phyloP scores from a whole-genome alignment of 2,888 invertebrate genomes.

The Cecidostiba fungosa region DNA sequence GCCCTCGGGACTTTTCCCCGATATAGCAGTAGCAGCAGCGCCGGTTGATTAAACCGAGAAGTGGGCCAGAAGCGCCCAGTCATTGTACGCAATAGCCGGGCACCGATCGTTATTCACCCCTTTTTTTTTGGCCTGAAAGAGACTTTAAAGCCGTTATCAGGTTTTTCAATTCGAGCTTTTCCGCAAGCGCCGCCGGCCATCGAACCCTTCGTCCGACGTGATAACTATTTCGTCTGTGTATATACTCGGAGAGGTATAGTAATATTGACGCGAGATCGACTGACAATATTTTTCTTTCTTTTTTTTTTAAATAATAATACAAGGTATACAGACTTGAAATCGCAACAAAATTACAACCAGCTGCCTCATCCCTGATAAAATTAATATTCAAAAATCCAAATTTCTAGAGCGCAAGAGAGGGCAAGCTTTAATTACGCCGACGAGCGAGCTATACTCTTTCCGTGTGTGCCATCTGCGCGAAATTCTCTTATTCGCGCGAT shows the following conservation, averaged over 20 bases:
- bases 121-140: neutral
- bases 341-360: neutral
- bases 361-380: conserved; percentile 21
- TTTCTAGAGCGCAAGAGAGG: conserved; percentile 35
- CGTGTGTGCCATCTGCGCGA: conserved; percentile 66
- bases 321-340: too few species aligned
- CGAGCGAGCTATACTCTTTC: neutral
- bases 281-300: too few species aligned
- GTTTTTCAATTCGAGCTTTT: conserved; percentile 37
- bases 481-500: conserved; percentile 53
- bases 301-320: too few species aligned
- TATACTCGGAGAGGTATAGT: neutral
- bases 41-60: conserved; percentile 53
- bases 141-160: conserved; percentile 49
- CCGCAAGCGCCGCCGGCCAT: neutral
- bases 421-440: conserved; percentile 67
- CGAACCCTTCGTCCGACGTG: neutral
- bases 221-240: conserved; percentile 27
- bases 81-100: conserved; percentile 41
- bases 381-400: conserved; percentile 55
- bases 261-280: conserved; percentile 31
- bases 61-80: conserved; percentile 49
- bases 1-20: conserved; percentile 42
- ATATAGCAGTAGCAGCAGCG: neutral
- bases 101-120: conserved; percentile 22